A percentile compares a stretch with the other conserved stretches of the same genome.
Evolutionary conservation across 2,888 invertebrate species (phyloP).

Genomic region (Dolichopus griseipennis): DNA sequence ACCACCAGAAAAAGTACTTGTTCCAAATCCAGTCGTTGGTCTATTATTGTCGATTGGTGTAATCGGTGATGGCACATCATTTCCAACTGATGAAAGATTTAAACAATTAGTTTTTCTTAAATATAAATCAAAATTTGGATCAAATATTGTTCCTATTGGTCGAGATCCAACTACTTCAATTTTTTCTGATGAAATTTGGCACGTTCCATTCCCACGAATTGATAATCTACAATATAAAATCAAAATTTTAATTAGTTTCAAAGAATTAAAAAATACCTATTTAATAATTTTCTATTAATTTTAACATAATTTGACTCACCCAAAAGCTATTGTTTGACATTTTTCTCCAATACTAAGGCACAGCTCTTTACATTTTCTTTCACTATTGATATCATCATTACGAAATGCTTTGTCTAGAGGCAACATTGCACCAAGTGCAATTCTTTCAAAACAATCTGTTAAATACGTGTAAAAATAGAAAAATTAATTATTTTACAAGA

Average conservation of each 20-base stretch:
- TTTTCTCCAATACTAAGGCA: conserved; percentile 54
- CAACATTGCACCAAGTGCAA: conserved; percentile 55
- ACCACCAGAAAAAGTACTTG: conserved; percentile 9
- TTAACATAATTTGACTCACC: conserved; percentile 42
- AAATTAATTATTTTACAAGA: conserved; percentile 14
- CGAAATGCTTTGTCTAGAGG: conserved; percentile 52
- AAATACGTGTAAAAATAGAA: conserved; percentile 22
- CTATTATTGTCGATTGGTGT: conserved; percentile 7
- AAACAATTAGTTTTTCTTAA: conserved; percentile 49
- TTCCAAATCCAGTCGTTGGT: conserved; percentile 9
- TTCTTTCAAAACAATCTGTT: conserved; percentile 56
- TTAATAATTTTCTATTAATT: too few relatives aligned
- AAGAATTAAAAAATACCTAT: conserved; percentile 11
- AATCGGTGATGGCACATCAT: conserved; percentile 5
- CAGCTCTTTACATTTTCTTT: conserved; percentile 53
- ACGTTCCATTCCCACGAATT: conserved; percentile 54
- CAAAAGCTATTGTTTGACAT: conserved; percentile 56
- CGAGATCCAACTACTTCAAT: conserved; percentile 45
- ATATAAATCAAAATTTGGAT: conserved; percentile 57
- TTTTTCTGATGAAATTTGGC: conserved; percentile 47
- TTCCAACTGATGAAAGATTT: conserved; percentile 26
- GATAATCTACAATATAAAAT: conserved; percentile 44
- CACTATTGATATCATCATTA: conserved; percentile 51
- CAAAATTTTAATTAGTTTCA: conserved; percentile 11
- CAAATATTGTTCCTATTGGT: conserved; percentile 47